Evolutionary conservation across 2,113 vertebrate species (phyloP), one percentile per base, ranked within the genome.

Genomic region (Gymnorhina tibicen): DNA sequence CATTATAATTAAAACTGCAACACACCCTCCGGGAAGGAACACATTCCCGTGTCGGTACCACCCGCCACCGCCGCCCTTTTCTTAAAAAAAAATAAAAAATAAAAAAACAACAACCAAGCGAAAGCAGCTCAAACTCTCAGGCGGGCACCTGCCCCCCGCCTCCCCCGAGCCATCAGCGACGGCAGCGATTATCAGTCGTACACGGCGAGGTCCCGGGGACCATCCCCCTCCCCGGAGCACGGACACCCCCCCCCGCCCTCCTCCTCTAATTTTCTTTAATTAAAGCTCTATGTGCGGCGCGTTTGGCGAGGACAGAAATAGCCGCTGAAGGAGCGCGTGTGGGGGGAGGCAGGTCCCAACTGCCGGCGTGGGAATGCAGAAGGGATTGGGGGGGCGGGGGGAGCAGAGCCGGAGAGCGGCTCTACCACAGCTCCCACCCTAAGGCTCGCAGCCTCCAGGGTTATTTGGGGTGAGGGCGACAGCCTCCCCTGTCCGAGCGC

Each of bases 1-100:
- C 97, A 78, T 89, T 91, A 67, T 64, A 94, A 96, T 95, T 93
- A 83, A 83, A 80, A 80, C 95, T 17, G 87, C 53, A 87, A 91
- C 93, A 74, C 95, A 95, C 87, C 75, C 92, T 53, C 86, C 64
- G 78, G 74, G 63, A 53, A 78, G 56, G 23, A 94, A 28, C 82
- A 32, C 44, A 21, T 46, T 94, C 76, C 83, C 68, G 56, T 46
- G 28, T 3, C n/a, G 69, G 39, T 75, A 58, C 52, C 68, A 74
- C 42, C 22, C 21, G 26, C 22, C 26, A 8, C 19, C 8, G 4
- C 13, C 62, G 14, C 52, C 52, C 18, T 49, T 46, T 35, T 77
- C 33, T 69, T 16, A 30, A 55, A 46, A n/a, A 44, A 72, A 70
- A 32, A 19, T 9, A 20, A 39, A 70, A 16, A 24, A 9, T 7